Evolutionary conservation across 2,113 vertebrate species (phyloP), one percentile per base, ranked within the genome.

Genomic region (Prochilodus magdalenae): DNA sequence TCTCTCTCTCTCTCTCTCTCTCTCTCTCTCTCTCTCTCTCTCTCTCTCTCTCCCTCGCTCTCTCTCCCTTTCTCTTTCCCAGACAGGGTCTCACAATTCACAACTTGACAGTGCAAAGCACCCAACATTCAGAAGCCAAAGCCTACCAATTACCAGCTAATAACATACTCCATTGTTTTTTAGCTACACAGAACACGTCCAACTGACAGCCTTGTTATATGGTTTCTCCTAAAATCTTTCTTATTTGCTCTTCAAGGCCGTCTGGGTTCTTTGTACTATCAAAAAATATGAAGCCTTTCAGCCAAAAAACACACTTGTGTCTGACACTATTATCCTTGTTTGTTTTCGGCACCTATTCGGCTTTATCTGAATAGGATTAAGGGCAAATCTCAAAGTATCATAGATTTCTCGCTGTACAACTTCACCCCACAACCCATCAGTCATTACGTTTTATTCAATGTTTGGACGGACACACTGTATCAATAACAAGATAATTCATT

Each of bases 141-240:
- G 66, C 24, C 49, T 71, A 33, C 66, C 77, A 80, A 73, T 72
- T 62, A 80, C 55, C 70, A 73, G 40, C 72, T 73, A 78, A 71
- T 71, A 80, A 80, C 67, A 80, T 63, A 80, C 55, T 80, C 59
- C 6, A 73, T 73, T 62, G 62, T 80, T 73, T 80, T 27, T 49
- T 26, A 73, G 67, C 69, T 18, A 26, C 78, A 49, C 27, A 73
- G 24, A 73, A 73, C 69, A 80, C 44, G 78, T 80, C 40, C 55
- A 73, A 49, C 15, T 80, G 69, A 59, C 78, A 73, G 69, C 57
- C 57, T 60, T 26, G 57, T 60, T 60, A 26, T 60, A 13, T 26
- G 57, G 57, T 60, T 60, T 60, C 57, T 60, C 57, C 57, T n/a
- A 26, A 60, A 60, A 60, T 26, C 57, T 22, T 6, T 8, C 55